A percentile compares a stretch with the other conserved stretches of the same genome.
Conservation (phyloP, 2,797 vertebrate genomes). For the Pseudochirops cupreus region DNA sequence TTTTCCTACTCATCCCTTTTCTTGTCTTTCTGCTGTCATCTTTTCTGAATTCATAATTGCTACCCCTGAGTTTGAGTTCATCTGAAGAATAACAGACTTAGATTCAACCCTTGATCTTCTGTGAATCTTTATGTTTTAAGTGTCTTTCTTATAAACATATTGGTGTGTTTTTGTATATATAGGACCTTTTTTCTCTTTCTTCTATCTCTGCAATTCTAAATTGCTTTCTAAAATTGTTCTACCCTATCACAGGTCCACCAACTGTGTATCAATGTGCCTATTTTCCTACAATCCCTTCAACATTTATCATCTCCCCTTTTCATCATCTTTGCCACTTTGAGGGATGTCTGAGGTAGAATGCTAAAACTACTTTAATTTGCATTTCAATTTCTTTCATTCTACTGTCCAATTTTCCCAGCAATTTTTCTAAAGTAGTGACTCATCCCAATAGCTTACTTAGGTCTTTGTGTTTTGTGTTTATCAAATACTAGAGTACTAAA, state of each 20-base stretch:
- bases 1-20: background rate
- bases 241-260: background rate
- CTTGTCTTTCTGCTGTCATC: background rate
- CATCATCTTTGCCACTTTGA: background rate
- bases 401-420: background rate
- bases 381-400: background rate
- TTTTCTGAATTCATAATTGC: background rate
- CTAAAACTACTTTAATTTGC: background rate
- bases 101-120: background rate
- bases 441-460: background rate
- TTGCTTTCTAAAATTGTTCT: background rate
- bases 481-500: background rate
- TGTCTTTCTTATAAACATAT: background rate
- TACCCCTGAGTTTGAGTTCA: background rate
- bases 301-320: background rate
- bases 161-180: background rate
- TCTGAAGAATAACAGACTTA: background rate
- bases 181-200: background rate
- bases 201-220: background rate
- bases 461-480: background rate
- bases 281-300: background rate
- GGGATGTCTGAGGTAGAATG: background rate
- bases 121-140: background rate
- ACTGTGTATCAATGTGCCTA: background rate
- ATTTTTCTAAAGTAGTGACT: background rate